Evolutionary conservation across 1,140 invertebrate species (phyloP).

Genomic region (Calephelis nemesis): DNA sequence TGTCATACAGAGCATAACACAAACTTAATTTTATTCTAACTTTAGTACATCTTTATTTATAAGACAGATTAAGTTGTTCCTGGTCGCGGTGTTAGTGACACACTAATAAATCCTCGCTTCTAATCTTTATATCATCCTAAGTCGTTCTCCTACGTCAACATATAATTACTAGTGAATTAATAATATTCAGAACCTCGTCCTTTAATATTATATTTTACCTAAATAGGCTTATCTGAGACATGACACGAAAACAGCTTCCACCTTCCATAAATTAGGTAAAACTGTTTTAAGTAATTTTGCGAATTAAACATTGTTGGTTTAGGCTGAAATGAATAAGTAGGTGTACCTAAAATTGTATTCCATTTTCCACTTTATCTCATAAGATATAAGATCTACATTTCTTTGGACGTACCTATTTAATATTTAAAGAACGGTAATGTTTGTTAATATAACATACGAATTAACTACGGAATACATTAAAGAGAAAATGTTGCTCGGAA

Average conservation of each 20-base stretch:
- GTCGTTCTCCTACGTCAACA: no score
- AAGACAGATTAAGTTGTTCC: no score
- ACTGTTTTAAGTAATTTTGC: conserved; percentile 5
- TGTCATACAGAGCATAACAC: no score
- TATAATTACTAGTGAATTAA: no score
- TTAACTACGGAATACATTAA: conserved; percentile 7
- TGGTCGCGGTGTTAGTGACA: no score
- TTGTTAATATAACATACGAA: conserved; percentile 6
- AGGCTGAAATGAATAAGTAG: not conserved
- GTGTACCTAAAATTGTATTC: not conserved
- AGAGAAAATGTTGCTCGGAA: not conserved
- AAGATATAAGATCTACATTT: not conserved
- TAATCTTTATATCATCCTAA: no score
- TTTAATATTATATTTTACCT: not conserved
- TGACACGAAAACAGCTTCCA: not conserved
- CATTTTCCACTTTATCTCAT: not conserved
- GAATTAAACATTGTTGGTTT: conserved; percentile 15
- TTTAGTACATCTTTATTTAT: no score
- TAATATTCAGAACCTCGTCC: no score
- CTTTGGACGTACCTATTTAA: not conserved
- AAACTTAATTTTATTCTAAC: no score
- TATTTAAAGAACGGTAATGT: conserved; percentile 13
- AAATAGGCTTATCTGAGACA: not conserved
- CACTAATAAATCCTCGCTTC: no score
- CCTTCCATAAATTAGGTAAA: conserved; percentile 1